Evolutionary conservation across 2,888 invertebrate species (phyloP), one percentile per base, ranked within the genome.

Genomic region (Amblyjoppa proteus): DNA sequence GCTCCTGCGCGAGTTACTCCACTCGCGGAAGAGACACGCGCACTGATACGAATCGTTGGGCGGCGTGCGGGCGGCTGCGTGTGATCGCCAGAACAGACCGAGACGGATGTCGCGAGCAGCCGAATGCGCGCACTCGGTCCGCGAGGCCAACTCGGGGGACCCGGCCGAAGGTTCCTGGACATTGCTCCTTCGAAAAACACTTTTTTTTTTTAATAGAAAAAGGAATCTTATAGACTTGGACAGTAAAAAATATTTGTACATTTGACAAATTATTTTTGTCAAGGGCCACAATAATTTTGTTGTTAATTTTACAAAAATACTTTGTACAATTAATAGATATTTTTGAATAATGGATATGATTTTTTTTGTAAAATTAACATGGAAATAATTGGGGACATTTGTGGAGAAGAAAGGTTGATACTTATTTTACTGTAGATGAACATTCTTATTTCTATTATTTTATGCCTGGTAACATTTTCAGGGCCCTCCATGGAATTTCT

Each of bases 1-100:
- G 89, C 87, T 88, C 88, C 89, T 89, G 89, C 89, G 89, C 89
- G 88, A 86, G 56, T 75, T 77, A 81, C 69, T 84, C 84, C 74
- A 68, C 83, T 78, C 81, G 73, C 71, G 28, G 51, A 73, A 41
- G 71, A 80, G 66, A 73, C 71, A 83, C 71, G 85, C 82, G 83
- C 78, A 79, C 71, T 79, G 75, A 76, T 79, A 76, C 66, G 78
- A 79, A 84, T 79, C 81, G 66, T 79, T 77, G 85, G 16, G n/a
- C 45, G 58, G 75, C 31, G 79, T 68, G 70, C 70, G 64, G 28
- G 51, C 51, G 53, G 74, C 58, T 68, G 28, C 70, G 70, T 3
- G 70, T 16, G 70, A 49, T 20, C 31, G 66, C 5, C 13, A 5
- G 31, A 31, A 51, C 5, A 51, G 16, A 28, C 9, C 11, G 45